A percentile compares a stretch with the other conserved stretches of the same genome.
These are phyloP conservation scores for Drosophila conformis DNA, from an alignment of 2,888 invertebrate genomes.

Conservation along the genomic window DNA sequence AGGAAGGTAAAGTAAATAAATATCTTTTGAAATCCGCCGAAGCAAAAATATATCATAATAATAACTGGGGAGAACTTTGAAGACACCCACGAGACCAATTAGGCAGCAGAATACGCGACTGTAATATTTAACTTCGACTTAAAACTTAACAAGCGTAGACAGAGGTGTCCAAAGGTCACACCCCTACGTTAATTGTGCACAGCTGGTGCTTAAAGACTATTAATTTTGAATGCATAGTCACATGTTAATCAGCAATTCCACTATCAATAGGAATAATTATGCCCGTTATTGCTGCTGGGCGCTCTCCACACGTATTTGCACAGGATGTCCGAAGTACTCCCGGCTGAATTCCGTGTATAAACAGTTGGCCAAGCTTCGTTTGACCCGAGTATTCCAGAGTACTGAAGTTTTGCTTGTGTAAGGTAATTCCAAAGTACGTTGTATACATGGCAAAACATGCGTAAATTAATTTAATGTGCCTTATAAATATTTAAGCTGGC, in stretches of 20 bases:
- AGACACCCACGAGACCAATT: conserved; percentile 46
- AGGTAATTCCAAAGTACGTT: conserved; percentile 24
- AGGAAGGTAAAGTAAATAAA: conserved; percentile 37
- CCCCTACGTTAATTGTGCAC: conserved; percentile 16
- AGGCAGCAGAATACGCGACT: conserved; percentile 15
- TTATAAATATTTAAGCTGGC: conserved; percentile 78
- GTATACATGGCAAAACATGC: conserved; percentile 69
- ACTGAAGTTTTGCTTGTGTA: background rate
- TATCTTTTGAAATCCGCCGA: conserved; percentile 42
- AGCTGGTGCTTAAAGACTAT: conserved; percentile 14
- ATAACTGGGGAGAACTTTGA: conserved; percentile 39
- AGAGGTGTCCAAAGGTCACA: background rate
- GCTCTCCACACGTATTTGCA: conserved; percentile 27
- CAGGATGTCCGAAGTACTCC: conserved; percentile 35
- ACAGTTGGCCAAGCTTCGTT: conserved; percentile 16
- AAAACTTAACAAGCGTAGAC: conserved; percentile 5
- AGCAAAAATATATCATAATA: conserved; percentile 30
- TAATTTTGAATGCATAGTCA: conserved; percentile 23
- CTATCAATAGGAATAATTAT: conserved; percentile 57
- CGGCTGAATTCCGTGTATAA: conserved; percentile 20
- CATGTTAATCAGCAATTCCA: conserved; percentile 47
- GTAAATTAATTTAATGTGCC: conserved; percentile 81
- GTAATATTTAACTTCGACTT: conserved; percentile 42
- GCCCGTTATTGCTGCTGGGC: conserved; percentile 25
- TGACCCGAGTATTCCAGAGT: conserved; percentile 19